phyloP scores from a whole-genome alignment of 2,888 invertebrate species.

The Microplitis manilae region DNA sequence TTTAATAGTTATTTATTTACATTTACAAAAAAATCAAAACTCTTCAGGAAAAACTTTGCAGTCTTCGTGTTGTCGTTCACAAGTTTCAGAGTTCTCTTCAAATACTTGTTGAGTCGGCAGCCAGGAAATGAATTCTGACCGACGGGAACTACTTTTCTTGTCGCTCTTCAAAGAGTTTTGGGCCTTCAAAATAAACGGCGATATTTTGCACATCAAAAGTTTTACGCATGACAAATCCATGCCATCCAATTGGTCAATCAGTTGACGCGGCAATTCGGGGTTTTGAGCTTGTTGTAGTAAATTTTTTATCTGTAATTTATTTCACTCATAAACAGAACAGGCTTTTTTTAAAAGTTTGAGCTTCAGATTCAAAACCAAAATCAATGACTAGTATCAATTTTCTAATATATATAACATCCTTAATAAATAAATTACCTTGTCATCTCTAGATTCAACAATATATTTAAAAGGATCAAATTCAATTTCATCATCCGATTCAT shows the following conservation, averaged over 20 bases:
- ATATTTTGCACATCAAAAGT: conserved; percentile 83
- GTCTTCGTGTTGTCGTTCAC: conserved; percentile 66
- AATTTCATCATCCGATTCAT: conserved; percentile 40
- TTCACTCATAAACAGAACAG: too few relatives aligned
- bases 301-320: conserved; percentile 63
- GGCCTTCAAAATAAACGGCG: conserved; percentile 84
- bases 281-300: conserved; percentile 77
- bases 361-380: too few relatives aligned
- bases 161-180: conserved; percentile 77
- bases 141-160: conserved; percentile 53
- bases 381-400: too few relatives aligned
- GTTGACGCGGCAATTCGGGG: conserved; percentile 76
- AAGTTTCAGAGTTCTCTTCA: conserved; percentile 67
- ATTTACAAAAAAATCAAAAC: conserved; percentile 12
- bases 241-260: conserved; percentile 76
- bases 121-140: conserved; percentile 64
- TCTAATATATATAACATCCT: too few relatives aligned
- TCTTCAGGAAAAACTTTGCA: conserved; percentile 63
- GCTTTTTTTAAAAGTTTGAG: too few relatives aligned
- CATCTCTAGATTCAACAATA: conserved; percentile 78
- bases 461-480: conserved; percentile 74
- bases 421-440: conserved; percentile 68
- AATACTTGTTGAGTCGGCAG: conserved; percentile 66
- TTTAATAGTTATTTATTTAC: conserved; percentile 14
- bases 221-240: conserved; percentile 81